phyloP scores from a whole-genome alignment of 2,888 invertebrate species.

The Abrostola triplasia region DNA sequence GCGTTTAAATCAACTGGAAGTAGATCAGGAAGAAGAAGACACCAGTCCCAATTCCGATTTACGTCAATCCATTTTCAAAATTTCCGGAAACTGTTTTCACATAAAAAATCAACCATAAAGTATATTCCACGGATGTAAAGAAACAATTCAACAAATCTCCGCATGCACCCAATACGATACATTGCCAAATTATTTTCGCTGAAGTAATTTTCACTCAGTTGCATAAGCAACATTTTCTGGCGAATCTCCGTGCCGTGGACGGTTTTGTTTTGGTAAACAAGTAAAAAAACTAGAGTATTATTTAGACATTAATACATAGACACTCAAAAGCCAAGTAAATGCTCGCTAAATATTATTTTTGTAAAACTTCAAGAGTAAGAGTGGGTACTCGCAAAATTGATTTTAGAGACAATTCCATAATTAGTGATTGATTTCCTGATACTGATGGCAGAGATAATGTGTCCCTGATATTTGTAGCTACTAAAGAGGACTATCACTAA shows the following conservation, averaged over 20 bases:
- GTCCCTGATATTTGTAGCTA: too few relatives aligned
- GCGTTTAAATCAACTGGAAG: too few relatives aligned
- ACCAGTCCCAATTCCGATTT: neutral
- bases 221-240: conserved; percentile 26
- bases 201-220: conserved; percentile 29
- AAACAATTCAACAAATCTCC: conserved; percentile 13
- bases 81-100: neutral
- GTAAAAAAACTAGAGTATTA: conserved; percentile 29
- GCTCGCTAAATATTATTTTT: too few relatives aligned
- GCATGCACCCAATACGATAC: conserved; percentile 18
- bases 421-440: too few relatives aligned
- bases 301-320: conserved; percentile 16
- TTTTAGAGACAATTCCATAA: too few relatives aligned
- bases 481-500: too few relatives aligned
- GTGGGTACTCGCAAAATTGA: too few relatives aligned
- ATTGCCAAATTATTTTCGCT: conserved; percentile 37
- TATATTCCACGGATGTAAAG: neutral
- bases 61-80: neutral
- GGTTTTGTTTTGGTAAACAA: conserved; percentile 38
- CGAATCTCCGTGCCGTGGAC: conserved; percentile 23
- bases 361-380: too few relatives aligned
- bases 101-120: neutral
- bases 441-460: too few relatives aligned
- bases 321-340: too few relatives aligned
- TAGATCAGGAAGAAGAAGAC: too few relatives aligned